Percentiles rank a stretch among this genome's conserved stretches.
phyloP scores from a whole-genome alignment of 2,888 invertebrate species.

The Drosophila ustulata region DNA sequence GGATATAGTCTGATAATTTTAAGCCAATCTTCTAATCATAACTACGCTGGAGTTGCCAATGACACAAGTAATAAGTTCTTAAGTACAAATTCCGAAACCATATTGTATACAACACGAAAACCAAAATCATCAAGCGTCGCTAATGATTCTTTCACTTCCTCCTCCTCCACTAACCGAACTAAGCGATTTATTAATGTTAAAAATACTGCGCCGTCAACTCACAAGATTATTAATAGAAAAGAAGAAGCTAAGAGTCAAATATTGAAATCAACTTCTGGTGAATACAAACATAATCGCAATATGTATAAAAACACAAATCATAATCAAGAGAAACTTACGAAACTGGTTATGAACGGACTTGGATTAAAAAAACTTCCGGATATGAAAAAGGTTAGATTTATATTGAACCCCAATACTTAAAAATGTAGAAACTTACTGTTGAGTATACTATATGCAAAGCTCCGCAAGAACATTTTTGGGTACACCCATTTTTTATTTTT shows the following conservation, averaged over 20 bases:
- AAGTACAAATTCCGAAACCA: constrained; percentile 6
- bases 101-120: neutral
- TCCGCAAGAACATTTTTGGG: too few relatives aligned
- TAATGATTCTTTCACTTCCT: constrained; percentile 1
- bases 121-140: constrained; percentile 1
- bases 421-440: too few relatives aligned
- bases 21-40: constrained; percentile 39
- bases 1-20: constrained; percentile 69
- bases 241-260: constrained; percentile 20
- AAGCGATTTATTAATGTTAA: constrained; percentile 27
- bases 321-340: constrained; percentile 68
- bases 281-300: constrained; percentile 7
- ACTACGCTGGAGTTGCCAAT: neutral
- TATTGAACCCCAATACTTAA: neutral
- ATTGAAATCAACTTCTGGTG: constrained; percentile 4
- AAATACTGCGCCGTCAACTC: constrained; percentile 4
- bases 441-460: too few relatives aligned
- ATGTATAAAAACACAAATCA: constrained; percentile 21
- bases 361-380: constrained; percentile 79
- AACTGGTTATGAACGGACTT: constrained; percentile 81
- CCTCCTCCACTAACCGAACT: constrained; percentile 2
- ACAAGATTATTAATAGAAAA: constrained; percentile 3
- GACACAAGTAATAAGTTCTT: neutral
- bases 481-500: too few relatives aligned
- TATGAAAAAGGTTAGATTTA: constrained; percentile 75